These are phyloP conservation scores for Caenorhabditis tropicalis DNA, from an alignment of 1,140 invertebrate genomes.

Conservation along the genomic window DNA sequence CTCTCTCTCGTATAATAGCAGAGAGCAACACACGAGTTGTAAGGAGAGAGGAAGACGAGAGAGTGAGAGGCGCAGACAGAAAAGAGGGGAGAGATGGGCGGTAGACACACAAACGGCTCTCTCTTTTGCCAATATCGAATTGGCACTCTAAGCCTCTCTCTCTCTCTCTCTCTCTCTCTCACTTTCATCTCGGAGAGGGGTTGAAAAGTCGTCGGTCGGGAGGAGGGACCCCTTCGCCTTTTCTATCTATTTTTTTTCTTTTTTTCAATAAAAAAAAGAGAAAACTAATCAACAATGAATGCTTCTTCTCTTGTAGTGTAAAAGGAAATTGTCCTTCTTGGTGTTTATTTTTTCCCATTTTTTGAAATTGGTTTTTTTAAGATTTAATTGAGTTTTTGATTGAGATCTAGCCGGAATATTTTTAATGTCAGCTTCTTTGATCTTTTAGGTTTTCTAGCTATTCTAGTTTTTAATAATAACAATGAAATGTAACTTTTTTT, in stretches of 20 bases:
- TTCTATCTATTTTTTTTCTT: not conserved
- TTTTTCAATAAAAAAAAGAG: not conserved
- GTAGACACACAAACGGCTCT: not conserved
- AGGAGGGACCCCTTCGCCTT: no score
- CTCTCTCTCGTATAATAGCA: not conserved
- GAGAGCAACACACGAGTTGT: not conserved
- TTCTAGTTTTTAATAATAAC: no score
- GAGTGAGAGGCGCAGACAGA: not conserved
- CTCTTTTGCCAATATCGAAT: not conserved
- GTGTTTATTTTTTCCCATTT: not conserved
- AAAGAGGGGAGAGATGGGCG: not conserved
- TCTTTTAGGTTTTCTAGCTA: no score
- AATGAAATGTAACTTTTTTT: no score
- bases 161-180: not conserved
- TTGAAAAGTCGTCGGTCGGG: constrained; percentile 29
- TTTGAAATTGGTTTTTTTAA: not conserved
- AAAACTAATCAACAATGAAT: constrained; percentile 41
- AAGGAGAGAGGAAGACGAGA: not conserved
- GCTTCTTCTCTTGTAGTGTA: not conserved
- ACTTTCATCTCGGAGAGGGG: not conserved
- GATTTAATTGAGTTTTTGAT: no score
- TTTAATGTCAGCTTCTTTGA: no score
- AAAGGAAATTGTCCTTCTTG: not conserved
- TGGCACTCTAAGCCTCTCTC: not conserved
- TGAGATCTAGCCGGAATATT: no score